Evolutionary conservation across 1,140 invertebrate species (phyloP).

Genomic region (Aphaenogaster floridana): DNA sequence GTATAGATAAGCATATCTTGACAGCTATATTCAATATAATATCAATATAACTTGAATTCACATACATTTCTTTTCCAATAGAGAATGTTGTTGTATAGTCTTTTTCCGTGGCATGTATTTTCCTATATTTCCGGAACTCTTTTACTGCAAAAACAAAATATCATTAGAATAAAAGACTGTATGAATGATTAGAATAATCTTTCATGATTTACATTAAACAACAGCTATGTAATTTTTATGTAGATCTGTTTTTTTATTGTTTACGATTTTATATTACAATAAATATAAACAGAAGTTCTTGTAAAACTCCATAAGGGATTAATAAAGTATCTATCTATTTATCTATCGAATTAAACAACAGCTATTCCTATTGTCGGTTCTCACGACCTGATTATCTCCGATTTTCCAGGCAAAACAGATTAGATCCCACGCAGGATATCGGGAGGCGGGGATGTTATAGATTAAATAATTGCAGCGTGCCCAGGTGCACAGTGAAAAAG

Average conservation of each 20-base stretch:
- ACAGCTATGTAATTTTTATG: neutral
- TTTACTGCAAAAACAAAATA: too few relatives aligned
- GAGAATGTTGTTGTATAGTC: too few relatives aligned
- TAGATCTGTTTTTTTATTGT: neutral
- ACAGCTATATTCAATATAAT: too few relatives aligned
- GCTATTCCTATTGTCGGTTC: neutral
- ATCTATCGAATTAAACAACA: neutral
- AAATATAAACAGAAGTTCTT: neutral
- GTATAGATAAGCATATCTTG: too few relatives aligned
- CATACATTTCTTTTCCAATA: too few relatives aligned
- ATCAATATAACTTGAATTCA: too few relatives aligned
- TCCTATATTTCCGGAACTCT: neutral
- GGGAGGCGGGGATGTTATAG: neutral
- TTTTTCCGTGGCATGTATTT: neutral
- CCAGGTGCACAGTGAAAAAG: neutral
- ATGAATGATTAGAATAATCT: neutral
- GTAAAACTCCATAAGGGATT: neutral
- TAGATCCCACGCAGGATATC: neutral
- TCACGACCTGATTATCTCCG: neutral
- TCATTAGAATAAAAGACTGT: neutral
- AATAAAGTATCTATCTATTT: neutral
- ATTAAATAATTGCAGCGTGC: constrained; percentile 22
- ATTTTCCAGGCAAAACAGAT: constrained; percentile 33
- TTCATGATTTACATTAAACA: neutral
- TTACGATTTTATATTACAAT: neutral